Conservation (phyloP, 64 coral and sea anemone genomes). For the Acropora yongei region DNA sequence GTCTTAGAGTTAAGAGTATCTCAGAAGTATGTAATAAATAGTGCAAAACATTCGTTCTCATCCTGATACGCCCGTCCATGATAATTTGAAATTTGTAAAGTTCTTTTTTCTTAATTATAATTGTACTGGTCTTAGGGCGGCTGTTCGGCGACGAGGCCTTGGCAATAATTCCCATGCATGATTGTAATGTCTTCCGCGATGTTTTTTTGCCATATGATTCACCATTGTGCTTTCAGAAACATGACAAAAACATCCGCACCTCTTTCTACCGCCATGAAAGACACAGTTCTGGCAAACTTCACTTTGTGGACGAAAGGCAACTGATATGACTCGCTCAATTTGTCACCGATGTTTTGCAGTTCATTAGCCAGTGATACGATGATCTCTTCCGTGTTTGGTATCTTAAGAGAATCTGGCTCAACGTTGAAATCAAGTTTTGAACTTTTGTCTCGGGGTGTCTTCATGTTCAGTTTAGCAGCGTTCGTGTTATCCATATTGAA, state of each 20-base stretch:
- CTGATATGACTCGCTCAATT: background rate
- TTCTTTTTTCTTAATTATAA: too few species aligned
- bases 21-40: too few species aligned
- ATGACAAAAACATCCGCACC: background rate
- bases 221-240: background rate
- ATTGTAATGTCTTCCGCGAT: too few species aligned
- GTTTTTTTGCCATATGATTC: background rate
- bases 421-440: background rate
- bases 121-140: too few species aligned
- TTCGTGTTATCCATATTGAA: too few species aligned
- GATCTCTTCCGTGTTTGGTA: background rate
- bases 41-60: too few species aligned
- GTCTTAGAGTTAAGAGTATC: too few species aligned
- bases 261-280: background rate
- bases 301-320: background rate
- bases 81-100: too few species aligned
- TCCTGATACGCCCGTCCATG: too few species aligned
- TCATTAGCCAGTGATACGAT: background rate
- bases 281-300: background rate
- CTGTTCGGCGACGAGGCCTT: too few species aligned
- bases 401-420: background rate
- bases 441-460: background rate
- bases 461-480: background rate
- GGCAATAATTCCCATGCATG: too few species aligned
- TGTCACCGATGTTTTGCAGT: slow-evolving; percentile 24